phyloP scores from a whole-genome alignment of 2,888 invertebrate genomes.

The Copidosoma aretas region DNA sequence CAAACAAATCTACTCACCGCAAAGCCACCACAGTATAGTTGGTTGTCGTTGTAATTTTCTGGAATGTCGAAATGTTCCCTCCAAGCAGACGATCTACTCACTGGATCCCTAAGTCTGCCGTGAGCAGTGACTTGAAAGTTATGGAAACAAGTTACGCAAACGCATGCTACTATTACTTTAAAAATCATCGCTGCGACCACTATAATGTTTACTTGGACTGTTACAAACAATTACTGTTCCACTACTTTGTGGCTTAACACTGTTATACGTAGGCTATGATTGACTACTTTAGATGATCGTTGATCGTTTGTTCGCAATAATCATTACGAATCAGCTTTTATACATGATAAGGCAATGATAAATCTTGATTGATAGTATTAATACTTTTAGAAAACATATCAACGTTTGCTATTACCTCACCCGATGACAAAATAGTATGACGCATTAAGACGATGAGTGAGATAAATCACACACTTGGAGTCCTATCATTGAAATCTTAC shows the following conservation, averaged over 20 bases:
- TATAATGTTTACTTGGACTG: neutral
- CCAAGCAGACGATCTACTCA: constrained; percentile 67
- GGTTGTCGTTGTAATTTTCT: constrained; percentile 65
- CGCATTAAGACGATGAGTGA: no score
- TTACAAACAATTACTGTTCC: no score
- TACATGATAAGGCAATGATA: constrained; percentile 1
- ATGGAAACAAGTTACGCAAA: constrained; percentile 3
- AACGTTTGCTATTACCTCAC: neutral
- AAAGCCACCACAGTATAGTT: constrained; percentile 66
- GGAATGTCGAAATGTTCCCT: constrained; percentile 63
- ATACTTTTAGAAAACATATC: constrained; percentile 14
- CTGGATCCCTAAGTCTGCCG: constrained; percentile 66
- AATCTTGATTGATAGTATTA: constrained; percentile 14
- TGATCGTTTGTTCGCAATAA: neutral
- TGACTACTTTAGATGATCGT: neutral
- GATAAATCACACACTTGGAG: no score
- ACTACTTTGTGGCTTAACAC: no score
- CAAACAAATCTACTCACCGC: constrained; percentile 49
- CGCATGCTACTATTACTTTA: neutral
- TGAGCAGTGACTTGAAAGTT: constrained; percentile 59
- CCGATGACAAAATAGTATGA: no score
- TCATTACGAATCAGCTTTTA: constrained; percentile 14
- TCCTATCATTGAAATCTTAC: no score
- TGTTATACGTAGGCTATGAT: no score
- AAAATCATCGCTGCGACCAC: constrained; percentile 10